A percentile compares a stretch with the other conserved stretches of the same genome.
Evolutionary conservation across 1,140 invertebrate genomes (phyloP).

Genomic region (Orius laevigatus): DNA sequence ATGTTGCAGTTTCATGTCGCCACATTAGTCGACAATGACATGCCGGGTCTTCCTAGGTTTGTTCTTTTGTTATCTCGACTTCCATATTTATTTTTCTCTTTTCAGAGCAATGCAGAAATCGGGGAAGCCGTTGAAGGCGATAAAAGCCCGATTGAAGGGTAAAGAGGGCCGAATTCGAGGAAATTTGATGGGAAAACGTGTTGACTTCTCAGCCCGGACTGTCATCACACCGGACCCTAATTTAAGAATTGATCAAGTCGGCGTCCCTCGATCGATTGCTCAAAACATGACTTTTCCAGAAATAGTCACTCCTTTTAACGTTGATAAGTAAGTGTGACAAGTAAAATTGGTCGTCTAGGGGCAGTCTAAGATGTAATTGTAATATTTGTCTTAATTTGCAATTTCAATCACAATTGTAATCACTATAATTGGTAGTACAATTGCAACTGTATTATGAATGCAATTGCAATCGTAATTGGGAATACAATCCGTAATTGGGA

Average conservation of each 20-base stretch:
- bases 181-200: slow-evolving; percentile 99
- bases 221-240: slow-evolving; percentile 99
- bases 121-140: slow-evolving; percentile 92
- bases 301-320: slow-evolving; percentile 98
- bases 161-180: slow-evolving; percentile 98
- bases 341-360: too few species aligned
- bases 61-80: neutral
- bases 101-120: slow-evolving; percentile 92
- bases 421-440: too few species aligned
- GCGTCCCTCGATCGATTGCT: slow-evolving; percentile 93
- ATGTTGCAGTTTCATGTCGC: slow-evolving; percentile 98
- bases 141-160: slow-evolving; percentile 78
- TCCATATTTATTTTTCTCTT: slow-evolving; percentile 18
- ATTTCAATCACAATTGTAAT: too few species aligned
- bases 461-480: too few species aligned
- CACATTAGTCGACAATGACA: slow-evolving; percentile 95
- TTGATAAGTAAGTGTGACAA: slow-evolving; percentile 57
- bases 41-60: slow-evolving; percentile 86
- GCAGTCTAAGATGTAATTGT: too few species aligned
- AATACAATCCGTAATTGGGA: too few species aligned
- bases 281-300: slow-evolving; percentile 99
- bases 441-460: too few species aligned
- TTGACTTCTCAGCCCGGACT: slow-evolving; percentile 97
- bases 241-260: slow-evolving; percentile 94
- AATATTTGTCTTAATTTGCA: too few species aligned